Percentiles rank a stretch among this genome's conserved stretches.
These are phyloP conservation scores for Notodonta ziczac DNA, from an alignment of 2,888 invertebrate genomes.

Conservation along the genomic window DNA sequence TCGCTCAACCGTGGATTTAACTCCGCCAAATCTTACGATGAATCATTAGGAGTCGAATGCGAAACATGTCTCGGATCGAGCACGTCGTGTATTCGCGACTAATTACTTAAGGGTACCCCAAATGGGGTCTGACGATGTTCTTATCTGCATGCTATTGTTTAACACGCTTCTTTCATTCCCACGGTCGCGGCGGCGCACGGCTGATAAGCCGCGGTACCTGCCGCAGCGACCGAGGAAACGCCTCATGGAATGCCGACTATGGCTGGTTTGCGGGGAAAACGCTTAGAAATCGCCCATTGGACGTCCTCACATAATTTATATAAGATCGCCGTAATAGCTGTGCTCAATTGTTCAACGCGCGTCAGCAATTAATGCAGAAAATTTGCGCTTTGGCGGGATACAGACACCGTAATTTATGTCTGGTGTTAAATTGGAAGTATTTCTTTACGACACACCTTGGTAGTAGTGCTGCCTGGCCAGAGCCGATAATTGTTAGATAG, in stretches of 20 bases:
- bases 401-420: constrained; percentile 26
- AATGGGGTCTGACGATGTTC: constrained; percentile 75
- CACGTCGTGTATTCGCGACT: constrained; percentile 63
- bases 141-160: constrained; percentile 81
- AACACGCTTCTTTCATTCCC: constrained; percentile 82
- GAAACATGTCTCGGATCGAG: constrained; percentile 21
- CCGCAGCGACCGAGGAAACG: constrained; percentile 41
- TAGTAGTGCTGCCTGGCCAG: constrained; percentile 19
- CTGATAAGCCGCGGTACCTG: constrained; percentile 74
- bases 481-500: constrained; percentile 15
- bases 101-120: constrained; percentile 75
- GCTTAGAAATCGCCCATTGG: constrained; percentile 39
- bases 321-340: constrained; percentile 26
- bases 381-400: constrained; percentile 11
- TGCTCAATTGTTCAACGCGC: constrained; percentile 29
- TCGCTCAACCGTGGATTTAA: constrained; percentile 36
- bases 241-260: constrained; percentile 45
- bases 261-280: constrained; percentile 40
- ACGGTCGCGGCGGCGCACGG: constrained; percentile 66
- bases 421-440: constrained; percentile 19
- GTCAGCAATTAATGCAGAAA: constrained; percentile 22
- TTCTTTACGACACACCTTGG: constrained; percentile 20
- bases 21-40: constrained; percentile 27
- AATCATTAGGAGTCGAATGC: constrained; percentile 34
- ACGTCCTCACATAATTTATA: constrained; percentile 35